These are phyloP conservation scores for Mylabris phalerata DNA, from an alignment of 1,140 invertebrate species.

Conservation along the genomic window DNA sequence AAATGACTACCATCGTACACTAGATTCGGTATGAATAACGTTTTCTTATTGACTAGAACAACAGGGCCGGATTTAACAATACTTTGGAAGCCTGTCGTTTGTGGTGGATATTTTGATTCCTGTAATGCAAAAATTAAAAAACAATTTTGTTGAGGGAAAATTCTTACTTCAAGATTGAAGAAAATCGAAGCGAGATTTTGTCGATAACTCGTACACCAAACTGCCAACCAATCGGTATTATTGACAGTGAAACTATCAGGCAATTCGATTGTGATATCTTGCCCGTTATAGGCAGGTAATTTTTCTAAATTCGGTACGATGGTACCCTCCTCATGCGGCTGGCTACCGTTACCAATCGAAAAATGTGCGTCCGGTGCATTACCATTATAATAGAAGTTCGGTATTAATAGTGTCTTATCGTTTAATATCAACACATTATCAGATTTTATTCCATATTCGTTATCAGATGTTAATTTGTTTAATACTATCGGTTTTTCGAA, in stretches of 20 bases:
- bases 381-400: constrained; percentile 19
- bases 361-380: constrained; percentile 18
- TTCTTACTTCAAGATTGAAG: no score
- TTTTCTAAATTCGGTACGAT: constrained; percentile 17
- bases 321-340: constrained; percentile 5
- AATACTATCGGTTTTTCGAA: no score
- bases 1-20: constrained; percentile 16
- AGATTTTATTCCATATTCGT: constrained; percentile 11
- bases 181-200: no score
- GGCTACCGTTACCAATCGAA: constrained; percentile 16
- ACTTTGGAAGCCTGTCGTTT: constrained; percentile 1
- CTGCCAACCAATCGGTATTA: constrained; percentile 79
- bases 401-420: constrained; percentile 7
- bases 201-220: constrained; percentile 64
- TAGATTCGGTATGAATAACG: constrained; percentile 25
- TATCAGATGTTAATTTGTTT: background rate
- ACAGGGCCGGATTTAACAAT: constrained; percentile 25
- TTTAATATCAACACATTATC: constrained; percentile 14
- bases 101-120: background rate
- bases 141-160: background rate
- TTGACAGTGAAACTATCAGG: constrained; percentile 74
- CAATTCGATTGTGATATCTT: constrained; percentile 77
- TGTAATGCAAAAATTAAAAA: background rate
- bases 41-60: constrained; percentile 29
- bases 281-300: constrained; percentile 62